A percentile compares a stretch with the other conserved stretches of the same genome.
These are phyloP conservation scores for Syrista parreyssii DNA, from an alignment of 2,888 invertebrate genomes.

Conservation along the genomic window DNA sequence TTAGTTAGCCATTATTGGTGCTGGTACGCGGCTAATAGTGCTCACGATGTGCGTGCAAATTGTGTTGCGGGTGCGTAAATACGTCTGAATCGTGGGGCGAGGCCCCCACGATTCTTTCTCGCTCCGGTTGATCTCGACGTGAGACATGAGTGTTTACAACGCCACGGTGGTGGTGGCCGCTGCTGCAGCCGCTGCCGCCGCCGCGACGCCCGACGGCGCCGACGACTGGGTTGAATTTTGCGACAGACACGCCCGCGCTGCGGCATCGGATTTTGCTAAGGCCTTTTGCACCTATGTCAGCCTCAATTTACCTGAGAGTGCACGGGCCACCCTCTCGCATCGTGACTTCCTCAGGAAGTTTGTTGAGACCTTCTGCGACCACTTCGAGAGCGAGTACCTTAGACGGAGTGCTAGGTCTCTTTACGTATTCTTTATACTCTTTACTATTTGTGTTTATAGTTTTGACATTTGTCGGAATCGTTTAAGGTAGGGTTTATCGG, in stretches of 20 bases:
- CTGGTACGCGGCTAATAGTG: conserved; percentile 5
- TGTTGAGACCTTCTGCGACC: conserved; percentile 85
- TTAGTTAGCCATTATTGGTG: conserved; percentile 35
- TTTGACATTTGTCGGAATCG: neutral
- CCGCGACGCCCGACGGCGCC: conserved; percentile 73
- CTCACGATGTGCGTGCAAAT: conserved; percentile 8
- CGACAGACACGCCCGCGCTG: conserved; percentile 86
- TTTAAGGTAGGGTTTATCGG: neutral
- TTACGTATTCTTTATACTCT: neutral
- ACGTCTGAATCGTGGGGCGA: conserved; percentile 23
- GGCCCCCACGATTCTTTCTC: conserved; percentile 1
- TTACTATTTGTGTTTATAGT: neutral
- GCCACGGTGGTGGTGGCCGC: conserved; percentile 29
- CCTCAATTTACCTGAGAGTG: conserved; percentile 75
- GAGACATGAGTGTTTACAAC: conserved; percentile 48
- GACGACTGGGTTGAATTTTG: conserved; percentile 87
- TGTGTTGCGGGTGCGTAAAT: conserved; percentile 6
- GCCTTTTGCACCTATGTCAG: conserved; percentile 84
- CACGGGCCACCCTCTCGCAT: conserved; percentile 76
- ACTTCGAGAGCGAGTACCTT: conserved; percentile 84
- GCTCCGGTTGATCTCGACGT: conserved; percentile 7
- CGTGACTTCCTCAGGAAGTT: conserved; percentile 85
- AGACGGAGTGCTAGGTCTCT: conserved; percentile 65
- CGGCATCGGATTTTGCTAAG: conserved; percentile 90
- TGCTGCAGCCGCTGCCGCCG: conserved; percentile 59